Evolutionary conservation across 2,888 invertebrate species (phyloP).

Genomic region (Drosophila anomelani): DNA sequence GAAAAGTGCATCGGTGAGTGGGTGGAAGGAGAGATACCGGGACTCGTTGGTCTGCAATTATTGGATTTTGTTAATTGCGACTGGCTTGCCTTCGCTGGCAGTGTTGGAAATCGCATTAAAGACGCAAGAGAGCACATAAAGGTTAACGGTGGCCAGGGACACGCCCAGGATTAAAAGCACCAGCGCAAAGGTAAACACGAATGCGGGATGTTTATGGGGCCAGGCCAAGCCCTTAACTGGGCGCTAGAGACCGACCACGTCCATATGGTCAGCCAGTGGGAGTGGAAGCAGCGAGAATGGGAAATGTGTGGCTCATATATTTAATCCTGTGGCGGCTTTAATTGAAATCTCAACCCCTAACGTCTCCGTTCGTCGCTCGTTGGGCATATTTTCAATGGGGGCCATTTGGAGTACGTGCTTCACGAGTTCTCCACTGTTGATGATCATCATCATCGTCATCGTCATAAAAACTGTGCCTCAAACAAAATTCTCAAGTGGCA

Average conservation of each 20-base stretch:
- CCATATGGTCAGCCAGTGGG: constrained; percentile 47
- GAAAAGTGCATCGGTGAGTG: constrained; percentile 11
- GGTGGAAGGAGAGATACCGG: background rate
- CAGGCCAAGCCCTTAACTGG: constrained; percentile 58
- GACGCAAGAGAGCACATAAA: constrained; percentile 51
- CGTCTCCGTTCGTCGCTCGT: constrained; percentile 35
- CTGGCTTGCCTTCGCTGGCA: constrained; percentile 17
- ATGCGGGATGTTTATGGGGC: constrained; percentile 41
- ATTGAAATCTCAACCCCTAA: constrained; percentile 69
- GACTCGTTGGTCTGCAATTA: constrained; percentile 47
- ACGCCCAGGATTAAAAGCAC: constrained; percentile 44
- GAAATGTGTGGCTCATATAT: constrained; percentile 13
- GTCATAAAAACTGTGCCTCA: constrained; percentile 38
- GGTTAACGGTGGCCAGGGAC: constrained; percentile 49
- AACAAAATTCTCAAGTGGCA: constrained; percentile 16
- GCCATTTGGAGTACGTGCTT: constrained; percentile 74
- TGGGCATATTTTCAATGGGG: constrained; percentile 44
- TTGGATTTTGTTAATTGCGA: constrained; percentile 73
- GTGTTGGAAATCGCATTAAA: constrained; percentile 37
- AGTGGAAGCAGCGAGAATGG: constrained; percentile 4
- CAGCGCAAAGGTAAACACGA: constrained; percentile 54
- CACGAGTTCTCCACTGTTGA: constrained; percentile 29
- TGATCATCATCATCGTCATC: constrained; percentile 6
- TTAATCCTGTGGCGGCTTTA: constrained; percentile 56
- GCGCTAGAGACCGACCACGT: constrained; percentile 55